Base-by-base conservation (phyloP, 2,797 vertebrate species). In the Halcyon chelicuti region DNA sequence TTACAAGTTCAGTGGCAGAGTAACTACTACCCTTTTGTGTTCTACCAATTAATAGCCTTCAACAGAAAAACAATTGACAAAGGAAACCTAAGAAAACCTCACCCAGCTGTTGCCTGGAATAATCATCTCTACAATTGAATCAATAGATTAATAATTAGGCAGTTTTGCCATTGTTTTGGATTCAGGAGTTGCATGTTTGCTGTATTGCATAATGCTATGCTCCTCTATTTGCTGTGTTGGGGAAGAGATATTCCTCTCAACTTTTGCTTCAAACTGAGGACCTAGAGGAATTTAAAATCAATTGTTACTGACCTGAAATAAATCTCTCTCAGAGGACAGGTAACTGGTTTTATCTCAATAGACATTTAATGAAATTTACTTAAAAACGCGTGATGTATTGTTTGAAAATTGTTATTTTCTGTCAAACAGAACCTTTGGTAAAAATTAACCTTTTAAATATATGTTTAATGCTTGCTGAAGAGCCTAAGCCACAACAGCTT, bases 121-220 rank as follows among this genome's bases (percentile, higher is more conserved):
- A 66, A 23, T 74, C 8, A 26, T 58, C 37, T 79, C 14, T 72
- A 26, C 25, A 37, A 1, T 19, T 0, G 0, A 66, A 51, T 44
- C 9, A 51, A n/a, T 61, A 9, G 5, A 10, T 35, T 12, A 72
- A 58, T 49, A 51, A 47, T 70, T 80, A 39, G 20, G 25, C 76
- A 12, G 22, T 62, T 82, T 73, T 18, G 11, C n/a, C 8, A 4
- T 63, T 4, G 2, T 40, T 88, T 70, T 86, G n/a, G 18, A 70
- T 80, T 74, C 39, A 60, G 68, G 42, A 92, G 26, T 76, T 83
- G 25, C 18, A 12, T 14, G 12, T 68, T 85, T 76, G 13, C 39
- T 76, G 10, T 68, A 22, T 71, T 85, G 70, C 28, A 4, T 75
- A 28, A 33, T 31, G 33, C 20, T 46, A 4, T 5, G 12, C 22